Evolutionary conservation across 2,888 invertebrate species (phyloP), one percentile per base, ranked within the genome.

Genomic region (Chalcis sispes): DNA sequence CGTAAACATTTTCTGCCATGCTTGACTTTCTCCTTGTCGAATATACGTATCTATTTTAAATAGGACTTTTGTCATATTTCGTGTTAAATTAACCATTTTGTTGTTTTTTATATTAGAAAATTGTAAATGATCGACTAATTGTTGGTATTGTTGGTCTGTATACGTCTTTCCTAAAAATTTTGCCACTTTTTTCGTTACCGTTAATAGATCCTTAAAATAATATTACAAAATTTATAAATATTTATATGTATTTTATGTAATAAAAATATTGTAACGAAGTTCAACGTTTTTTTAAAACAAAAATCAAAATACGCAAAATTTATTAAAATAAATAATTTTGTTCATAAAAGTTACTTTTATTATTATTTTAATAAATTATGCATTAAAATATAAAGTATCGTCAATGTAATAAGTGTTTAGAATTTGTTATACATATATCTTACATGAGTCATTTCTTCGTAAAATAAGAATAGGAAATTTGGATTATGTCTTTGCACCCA

Each of bases 91-190:
- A 0, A 96, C 94, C 4, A 94, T 93, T 66, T 93, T 92, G 89
- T 97, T 97, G n/a, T 92, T 91, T 81, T 94, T 93, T 89, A 98
- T 97, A 86, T 93, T 95, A 7, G 93, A 91, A 79, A 98, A 95
- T 83, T 93, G 91, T 75, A 97, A 91, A 85, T 97, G 95, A 10
- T 93, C 89, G 10, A 91, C 91, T 2, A 98, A 89, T 20, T 89
- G 87, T 0, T 89, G 84, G 0, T 95, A 85, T 84, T 95, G 91
- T 23, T 92, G 90, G 0, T 90, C 89, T 0, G 89, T 90, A 73
- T 92, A 90, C 0, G 88, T 82, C 84, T 93, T 93, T 56, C 89
- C 90, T 50, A 95, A 89, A 85, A 95, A 95, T 0, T 90, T 84
- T 0, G 92, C 90, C 0, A 95, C 90, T 78, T 91, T 91, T 36